Conservation (phyloP, 2,888 invertebrate genomes). For the Morinoia aosen region DNA sequence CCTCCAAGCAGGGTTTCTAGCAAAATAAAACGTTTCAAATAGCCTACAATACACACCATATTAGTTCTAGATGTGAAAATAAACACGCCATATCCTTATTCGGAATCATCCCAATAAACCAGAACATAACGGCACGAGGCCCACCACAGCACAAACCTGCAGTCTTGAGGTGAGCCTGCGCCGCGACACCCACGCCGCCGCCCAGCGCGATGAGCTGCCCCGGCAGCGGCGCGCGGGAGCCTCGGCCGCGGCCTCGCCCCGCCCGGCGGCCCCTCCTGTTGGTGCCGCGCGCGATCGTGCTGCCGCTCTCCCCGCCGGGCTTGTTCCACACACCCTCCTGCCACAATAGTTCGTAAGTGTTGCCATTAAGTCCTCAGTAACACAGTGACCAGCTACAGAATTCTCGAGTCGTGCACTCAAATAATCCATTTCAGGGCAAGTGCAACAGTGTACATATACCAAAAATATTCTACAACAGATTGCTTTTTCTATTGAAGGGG, state of each 20-base stretch:
- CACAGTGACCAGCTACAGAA: neutral
- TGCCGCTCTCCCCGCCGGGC: neutral
- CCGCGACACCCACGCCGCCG: slow-evolving; percentile 36
- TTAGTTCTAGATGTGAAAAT: no score
- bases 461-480: no score
- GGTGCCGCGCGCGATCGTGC: neutral
- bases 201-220: slow-evolving; percentile 51
- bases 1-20: no score
- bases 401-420: neutral
- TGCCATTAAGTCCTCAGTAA: neutral
- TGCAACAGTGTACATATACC: no score
- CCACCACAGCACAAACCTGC: neutral
- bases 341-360: neutral
- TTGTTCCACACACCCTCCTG: neutral
- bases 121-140: neutral
- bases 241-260: slow-evolving; percentile 15
- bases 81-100: no score
- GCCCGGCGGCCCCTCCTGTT: neutral
- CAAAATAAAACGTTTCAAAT: no score
- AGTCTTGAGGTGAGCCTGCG: slow-evolving; percentile 43
- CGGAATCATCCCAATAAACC: neutral
- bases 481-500: no score
- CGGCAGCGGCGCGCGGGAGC: neutral
- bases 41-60: no score
- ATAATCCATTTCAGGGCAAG: neutral